A percentile compares a stretch with the other conserved stretches of the same genome.
Evolutionary conservation across 2,113 vertebrate species (phyloP).

Genomic region (Morphnarchus princeps): DNA sequence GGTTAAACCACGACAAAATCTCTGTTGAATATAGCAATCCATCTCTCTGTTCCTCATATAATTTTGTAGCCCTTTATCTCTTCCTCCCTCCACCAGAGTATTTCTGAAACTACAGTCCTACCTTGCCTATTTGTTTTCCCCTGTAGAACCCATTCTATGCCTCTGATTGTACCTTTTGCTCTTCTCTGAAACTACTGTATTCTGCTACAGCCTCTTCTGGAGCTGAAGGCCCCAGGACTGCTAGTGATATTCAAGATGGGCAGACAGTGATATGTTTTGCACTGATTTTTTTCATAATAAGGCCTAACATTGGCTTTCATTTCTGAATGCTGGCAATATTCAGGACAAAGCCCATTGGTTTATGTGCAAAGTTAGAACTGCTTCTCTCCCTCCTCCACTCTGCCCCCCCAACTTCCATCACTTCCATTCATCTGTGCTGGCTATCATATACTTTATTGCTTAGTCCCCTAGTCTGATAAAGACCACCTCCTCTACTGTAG

Average conservation of each 20-base stretch:
- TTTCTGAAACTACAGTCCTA: not conserved
- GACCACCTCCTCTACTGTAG: not conserved
- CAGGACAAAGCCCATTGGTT: not conserved
- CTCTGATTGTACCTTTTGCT: not conserved
- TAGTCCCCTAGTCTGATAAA: not conserved
- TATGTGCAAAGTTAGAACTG: not conserved
- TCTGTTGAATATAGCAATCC: not conserved
- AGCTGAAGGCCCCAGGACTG: not conserved
- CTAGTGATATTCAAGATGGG: not conserved
- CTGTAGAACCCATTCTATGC: not conserved
- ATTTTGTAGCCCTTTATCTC: not conserved
- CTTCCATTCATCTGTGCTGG: not conserved
- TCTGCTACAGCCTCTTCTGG: not conserved
- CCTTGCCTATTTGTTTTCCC: not conserved
- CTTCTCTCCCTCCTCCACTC: not conserved
- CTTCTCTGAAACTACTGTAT: not conserved
- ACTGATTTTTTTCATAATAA: not conserved
- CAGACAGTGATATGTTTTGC: not conserved
- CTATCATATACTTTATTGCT: not conserved
- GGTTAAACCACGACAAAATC: no score
- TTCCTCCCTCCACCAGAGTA: not conserved
- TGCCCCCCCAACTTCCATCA: not conserved
- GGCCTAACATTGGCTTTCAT: not conserved
- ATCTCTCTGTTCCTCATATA: not conserved
- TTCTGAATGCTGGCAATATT: not conserved